phyloP scores from a whole-genome alignment of 2,113 vertebrate genomes.

The Mustela nigripes region DNA sequence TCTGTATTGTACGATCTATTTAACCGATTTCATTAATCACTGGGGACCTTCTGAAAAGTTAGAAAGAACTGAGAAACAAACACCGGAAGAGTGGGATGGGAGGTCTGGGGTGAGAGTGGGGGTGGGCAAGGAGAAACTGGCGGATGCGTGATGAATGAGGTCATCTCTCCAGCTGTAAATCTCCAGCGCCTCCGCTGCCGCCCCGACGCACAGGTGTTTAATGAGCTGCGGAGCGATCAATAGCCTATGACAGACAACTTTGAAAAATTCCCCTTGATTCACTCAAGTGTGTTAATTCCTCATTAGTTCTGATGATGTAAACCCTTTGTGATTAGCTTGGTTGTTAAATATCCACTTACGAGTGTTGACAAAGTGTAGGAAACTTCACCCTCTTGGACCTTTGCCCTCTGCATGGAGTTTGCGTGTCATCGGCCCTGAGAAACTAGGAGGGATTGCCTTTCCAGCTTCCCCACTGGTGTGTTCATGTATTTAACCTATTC shows the following conservation, averaged over 20 bases:
- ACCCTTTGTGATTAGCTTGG: conserved; percentile 50
- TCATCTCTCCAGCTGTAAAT: background rate
- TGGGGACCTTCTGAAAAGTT: background rate
- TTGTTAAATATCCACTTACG: conserved; percentile 35
- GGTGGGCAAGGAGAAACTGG: background rate
- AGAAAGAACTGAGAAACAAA: background rate
- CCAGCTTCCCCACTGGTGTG: background rate
- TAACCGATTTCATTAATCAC: background rate
- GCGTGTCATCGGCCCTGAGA: background rate
- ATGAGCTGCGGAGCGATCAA: conserved; percentile 58
- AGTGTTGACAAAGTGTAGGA: background rate
- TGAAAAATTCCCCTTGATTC: conserved; percentile 39
- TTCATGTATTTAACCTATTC: background rate
- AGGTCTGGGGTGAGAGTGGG: background rate
- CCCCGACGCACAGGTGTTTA: background rate
- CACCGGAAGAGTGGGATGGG: background rate
- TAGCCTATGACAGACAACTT: background rate
- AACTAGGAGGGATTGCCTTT: conserved; percentile 31
- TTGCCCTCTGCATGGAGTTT: background rate
- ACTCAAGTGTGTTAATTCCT: conserved; percentile 69
- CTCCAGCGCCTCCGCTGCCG: accelerated
- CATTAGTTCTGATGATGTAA: conserved; percentile 74
- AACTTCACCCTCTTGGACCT: background rate
- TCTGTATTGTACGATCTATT: background rate
- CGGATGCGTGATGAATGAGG: background rate